Evolutionary conservation across 2,888 invertebrate species (phyloP).

Genomic region (Eulithis prunata): DNA sequence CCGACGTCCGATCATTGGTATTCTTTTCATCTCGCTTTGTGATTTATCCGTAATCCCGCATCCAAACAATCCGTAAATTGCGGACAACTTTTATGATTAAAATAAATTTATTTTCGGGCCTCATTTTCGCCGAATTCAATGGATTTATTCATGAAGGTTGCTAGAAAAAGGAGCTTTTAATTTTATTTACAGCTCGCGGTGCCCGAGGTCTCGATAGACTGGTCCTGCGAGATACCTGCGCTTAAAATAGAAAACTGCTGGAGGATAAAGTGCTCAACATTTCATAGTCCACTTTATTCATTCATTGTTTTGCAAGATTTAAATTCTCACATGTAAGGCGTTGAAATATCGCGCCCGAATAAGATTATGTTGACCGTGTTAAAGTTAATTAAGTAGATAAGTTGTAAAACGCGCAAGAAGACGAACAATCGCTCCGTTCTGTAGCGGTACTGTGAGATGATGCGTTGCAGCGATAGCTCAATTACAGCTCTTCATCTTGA

Average conservation of each 20-base stretch:
- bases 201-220: conserved; percentile 52
- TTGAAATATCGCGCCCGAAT: conserved; percentile 49
- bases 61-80: conserved; percentile 38
- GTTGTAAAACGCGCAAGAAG: conserved; percentile 50
- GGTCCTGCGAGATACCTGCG: conserved; percentile 60
- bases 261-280: conserved; percentile 58
- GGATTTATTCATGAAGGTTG: conserved; percentile 51
- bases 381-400: conserved; percentile 66
- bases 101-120: conserved; percentile 40
- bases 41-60: conserved; percentile 30
- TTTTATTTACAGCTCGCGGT: conserved; percentile 58
- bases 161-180: conserved; percentile 60
- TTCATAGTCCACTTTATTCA: conserved; percentile 49
- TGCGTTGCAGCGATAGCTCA: conserved; percentile 48
- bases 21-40: conserved; percentile 43
- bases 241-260: conserved; percentile 65
- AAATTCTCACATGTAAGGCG: conserved; percentile 46
- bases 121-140: conserved; percentile 35
- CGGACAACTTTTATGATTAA: conserved; percentile 38
- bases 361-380: conserved; percentile 61
- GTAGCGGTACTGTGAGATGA: conserved; percentile 54
- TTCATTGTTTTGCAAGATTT: conserved; percentile 46
- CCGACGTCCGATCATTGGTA: conserved; percentile 40
- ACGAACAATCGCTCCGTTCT: conserved; percentile 58
- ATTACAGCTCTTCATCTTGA: conserved; percentile 55